These are phyloP conservation scores for Kuschelorhynchus macadamiae DNA, from an alignment of 2,888 invertebrate species.

Conservation along the genomic window DNA sequence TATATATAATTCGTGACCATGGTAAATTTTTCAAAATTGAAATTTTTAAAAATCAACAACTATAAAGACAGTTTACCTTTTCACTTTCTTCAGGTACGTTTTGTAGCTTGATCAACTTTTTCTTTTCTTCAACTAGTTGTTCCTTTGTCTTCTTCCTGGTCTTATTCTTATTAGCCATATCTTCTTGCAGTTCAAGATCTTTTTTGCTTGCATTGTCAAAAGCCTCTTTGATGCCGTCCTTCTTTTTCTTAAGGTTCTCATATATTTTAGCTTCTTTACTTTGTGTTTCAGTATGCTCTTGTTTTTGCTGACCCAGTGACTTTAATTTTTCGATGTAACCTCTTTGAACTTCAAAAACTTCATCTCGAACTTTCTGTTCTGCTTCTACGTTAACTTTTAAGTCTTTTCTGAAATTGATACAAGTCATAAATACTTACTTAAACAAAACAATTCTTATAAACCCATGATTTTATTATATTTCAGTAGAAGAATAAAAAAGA, in stretches of 20 bases:
- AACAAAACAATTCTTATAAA: no score
- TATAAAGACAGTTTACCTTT: conserved; percentile 75
- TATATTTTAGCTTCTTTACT: conserved; percentile 62
- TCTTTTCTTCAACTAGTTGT: conserved; percentile 76
- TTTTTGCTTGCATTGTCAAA: conserved; percentile 77
- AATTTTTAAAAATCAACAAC: no score
- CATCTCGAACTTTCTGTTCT: conserved; percentile 71
- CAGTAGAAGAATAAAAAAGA: no score
- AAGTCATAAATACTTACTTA: no score
- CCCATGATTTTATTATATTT: no score
- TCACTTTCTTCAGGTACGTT: conserved; percentile 82
- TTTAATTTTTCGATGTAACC: conserved; percentile 73
- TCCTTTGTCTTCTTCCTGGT: conserved; percentile 82
- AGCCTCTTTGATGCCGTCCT: conserved; percentile 67
- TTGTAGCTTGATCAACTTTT: conserved; percentile 77
- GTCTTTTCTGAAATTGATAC: conserved; percentile 69
- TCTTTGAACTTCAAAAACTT: conserved; percentile 75
- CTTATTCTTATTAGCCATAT: conserved; percentile 78
- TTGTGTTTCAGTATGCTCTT: conserved; percentile 65
- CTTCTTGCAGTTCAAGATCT: conserved; percentile 77
- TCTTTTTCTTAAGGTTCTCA: conserved; percentile 67
- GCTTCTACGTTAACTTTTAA: conserved; percentile 71
- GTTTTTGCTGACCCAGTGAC: conserved; percentile 70
- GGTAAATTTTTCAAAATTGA: no score
- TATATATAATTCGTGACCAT: no score